phyloP scores from a whole-genome alignment of 2,888 invertebrate genomes.

The Pollenia labialis region DNA sequence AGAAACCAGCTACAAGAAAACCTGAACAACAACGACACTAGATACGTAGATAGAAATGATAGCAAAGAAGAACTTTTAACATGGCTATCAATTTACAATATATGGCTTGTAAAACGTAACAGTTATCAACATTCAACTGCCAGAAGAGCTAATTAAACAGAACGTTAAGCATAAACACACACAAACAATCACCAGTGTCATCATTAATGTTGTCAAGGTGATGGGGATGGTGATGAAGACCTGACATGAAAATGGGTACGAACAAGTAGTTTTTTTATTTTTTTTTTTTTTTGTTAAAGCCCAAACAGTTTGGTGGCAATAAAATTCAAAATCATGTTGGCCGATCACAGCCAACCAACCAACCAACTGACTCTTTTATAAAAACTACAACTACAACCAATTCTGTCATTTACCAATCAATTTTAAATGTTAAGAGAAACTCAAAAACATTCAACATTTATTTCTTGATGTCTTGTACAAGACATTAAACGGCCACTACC shows the following conservation, averaged over 20 bases:
- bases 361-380: not conserved
- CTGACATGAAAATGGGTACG: conserved; percentile 52
- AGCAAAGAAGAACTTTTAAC: not conserved
- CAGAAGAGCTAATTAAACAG: conserved; percentile 70
- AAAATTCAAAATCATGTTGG: conserved; percentile 59
- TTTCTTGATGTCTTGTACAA: conserved; percentile 68
- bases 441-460: conserved; percentile 61
- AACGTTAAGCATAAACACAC: conserved; percentile 55
- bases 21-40: conserved; percentile 6
- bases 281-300: conserved; percentile 23
- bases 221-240: conserved; percentile 61
- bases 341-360: not conserved
- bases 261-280: conserved; percentile 15
- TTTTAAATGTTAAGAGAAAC: conserved; percentile 60
- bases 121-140: conserved; percentile 71
- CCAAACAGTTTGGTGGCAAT: conserved; percentile 43
- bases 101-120: conserved; percentile 70
- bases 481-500: conserved; percentile 69
- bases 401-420: conserved; percentile 69
- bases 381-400: conserved; percentile 2
- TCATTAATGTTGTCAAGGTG: conserved; percentile 32
- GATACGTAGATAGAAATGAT: conserved; percentile 28
- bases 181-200: conserved; percentile 26
- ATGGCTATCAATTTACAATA: conserved; percentile 45
- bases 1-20: conserved; percentile 2